Evolutionary conservation across 1,140 invertebrate genomes (phyloP).

Genomic region (Euura lappo): DNA sequence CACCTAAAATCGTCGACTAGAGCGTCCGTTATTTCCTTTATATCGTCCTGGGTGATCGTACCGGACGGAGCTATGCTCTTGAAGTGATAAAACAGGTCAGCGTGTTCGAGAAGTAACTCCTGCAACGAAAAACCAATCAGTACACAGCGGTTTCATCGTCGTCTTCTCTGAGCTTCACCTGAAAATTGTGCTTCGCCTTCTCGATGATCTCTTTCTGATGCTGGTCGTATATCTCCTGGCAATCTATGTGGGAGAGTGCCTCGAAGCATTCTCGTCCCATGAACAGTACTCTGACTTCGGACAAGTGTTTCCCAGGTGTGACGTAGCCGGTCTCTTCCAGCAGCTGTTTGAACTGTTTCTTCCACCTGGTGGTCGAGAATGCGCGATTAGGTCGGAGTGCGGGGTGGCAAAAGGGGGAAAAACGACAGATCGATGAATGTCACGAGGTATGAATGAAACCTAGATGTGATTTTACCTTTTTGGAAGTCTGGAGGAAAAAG

Average conservation of each 20-base stretch:
- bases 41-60: conserved; percentile 92
- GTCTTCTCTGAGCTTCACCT: conserved; percentile 56
- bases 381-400: background rate
- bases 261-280: conserved; percentile 96
- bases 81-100: conserved; percentile 93
- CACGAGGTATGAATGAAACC: background rate
- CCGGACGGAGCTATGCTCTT: conserved; percentile 88
- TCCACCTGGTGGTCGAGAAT: conserved; percentile 67
- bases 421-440: conserved; percentile 8
- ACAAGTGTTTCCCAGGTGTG: conserved; percentile 89
- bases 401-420: background rate
- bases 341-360: conserved; percentile 91
- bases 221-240: conserved; percentile 92
- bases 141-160: background rate
- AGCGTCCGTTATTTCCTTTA: conserved; percentile 91
- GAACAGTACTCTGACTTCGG: conserved; percentile 91
- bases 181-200: conserved; percentile 90
- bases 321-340: conserved; percentile 95
- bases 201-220: conserved; percentile 93
- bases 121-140: conserved; percentile 53
- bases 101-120: conserved; percentile 92
- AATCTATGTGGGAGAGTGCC: conserved; percentile 87
- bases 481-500: conserved; percentile 56
- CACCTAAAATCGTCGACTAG: conserved; percentile 90
- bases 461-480: conserved; percentile 52